These are phyloP conservation scores for Trichosurus vulpecula DNA, from an alignment of 2,797 vertebrate genomes.

Conservation along the genomic window DNA sequence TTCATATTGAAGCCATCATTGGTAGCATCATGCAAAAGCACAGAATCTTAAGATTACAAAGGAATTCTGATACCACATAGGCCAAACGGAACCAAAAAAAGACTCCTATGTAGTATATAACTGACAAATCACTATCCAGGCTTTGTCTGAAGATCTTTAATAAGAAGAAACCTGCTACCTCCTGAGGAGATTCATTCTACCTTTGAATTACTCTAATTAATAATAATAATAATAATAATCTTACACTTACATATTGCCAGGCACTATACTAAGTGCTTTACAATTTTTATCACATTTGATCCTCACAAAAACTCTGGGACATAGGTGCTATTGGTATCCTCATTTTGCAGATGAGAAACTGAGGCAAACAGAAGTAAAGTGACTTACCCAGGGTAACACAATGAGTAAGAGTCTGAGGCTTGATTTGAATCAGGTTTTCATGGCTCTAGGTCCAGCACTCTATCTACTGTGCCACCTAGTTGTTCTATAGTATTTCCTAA, in stretches of 20 bases:
- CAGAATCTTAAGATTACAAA: neutral
- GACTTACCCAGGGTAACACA: neutral
- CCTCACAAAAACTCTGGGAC: neutral
- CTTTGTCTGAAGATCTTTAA: neutral
- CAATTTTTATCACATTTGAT: neutral
- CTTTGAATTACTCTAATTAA: neutral
- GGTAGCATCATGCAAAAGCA: neutral
- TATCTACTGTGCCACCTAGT: neutral
- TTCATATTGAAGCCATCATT: neutral
- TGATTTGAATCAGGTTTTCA: neutral
- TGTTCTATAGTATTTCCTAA: neutral
- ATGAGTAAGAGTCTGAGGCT: neutral
- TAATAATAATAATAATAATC: neutral
- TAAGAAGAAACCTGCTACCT: neutral
- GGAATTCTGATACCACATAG: neutral
- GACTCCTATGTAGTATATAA: neutral
- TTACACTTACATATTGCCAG: neutral
- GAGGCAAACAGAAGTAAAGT: neutral
- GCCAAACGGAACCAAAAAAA: neutral
- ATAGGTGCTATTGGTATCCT: no score
- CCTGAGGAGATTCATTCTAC: neutral
- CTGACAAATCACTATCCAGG: neutral
- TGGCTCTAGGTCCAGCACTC: neutral
- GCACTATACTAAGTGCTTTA: neutral
- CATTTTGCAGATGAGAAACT: neutral